phyloP scores from a whole-genome alignment of 2,888 invertebrate genomes.

The Pandemis corylana region DNA sequence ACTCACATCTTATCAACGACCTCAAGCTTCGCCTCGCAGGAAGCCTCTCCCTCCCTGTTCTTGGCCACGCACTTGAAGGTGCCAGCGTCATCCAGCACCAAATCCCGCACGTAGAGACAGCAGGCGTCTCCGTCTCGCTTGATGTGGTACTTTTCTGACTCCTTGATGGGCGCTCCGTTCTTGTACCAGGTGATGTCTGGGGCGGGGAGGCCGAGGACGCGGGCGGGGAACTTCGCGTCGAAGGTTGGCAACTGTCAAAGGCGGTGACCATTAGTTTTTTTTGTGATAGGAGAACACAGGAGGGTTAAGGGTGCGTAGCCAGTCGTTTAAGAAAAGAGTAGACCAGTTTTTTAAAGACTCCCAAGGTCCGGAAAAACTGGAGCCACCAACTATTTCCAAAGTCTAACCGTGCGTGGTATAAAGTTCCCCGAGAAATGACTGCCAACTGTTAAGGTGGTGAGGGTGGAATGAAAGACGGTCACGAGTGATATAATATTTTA shows the following conservation, averaged over 20 bases:
- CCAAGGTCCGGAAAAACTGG: no score
- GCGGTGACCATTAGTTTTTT: neutral
- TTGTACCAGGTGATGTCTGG: constrained; percentile 96
- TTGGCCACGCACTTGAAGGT: constrained; percentile 90
- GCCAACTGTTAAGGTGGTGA: no score
- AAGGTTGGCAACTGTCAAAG: constrained; percentile 87
- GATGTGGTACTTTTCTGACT: constrained; percentile 89
- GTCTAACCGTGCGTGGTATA: no score
- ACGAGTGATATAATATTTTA: no score
- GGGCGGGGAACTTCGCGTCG: constrained; percentile 93
- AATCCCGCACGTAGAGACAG: constrained; percentile 90
- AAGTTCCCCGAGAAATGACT: no score
- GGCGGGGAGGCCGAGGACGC: constrained; percentile 91
- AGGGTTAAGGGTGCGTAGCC: no score
- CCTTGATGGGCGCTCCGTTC: constrained; percentile 89
- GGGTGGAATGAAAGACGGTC: no score
- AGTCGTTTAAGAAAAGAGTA: no score
- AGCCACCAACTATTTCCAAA: no score
- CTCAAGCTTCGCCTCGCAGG: constrained; percentile 89
- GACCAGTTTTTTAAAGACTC: no score
- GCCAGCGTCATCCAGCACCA: constrained; percentile 88
- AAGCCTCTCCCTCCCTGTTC: constrained; percentile 92
- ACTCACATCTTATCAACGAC: constrained; percentile 94
- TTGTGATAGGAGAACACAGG: no score
- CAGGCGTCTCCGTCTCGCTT: constrained; percentile 91